phyloP scores from a whole-genome alignment of 2,888 invertebrate species.

The Orchestes rusci region DNA sequence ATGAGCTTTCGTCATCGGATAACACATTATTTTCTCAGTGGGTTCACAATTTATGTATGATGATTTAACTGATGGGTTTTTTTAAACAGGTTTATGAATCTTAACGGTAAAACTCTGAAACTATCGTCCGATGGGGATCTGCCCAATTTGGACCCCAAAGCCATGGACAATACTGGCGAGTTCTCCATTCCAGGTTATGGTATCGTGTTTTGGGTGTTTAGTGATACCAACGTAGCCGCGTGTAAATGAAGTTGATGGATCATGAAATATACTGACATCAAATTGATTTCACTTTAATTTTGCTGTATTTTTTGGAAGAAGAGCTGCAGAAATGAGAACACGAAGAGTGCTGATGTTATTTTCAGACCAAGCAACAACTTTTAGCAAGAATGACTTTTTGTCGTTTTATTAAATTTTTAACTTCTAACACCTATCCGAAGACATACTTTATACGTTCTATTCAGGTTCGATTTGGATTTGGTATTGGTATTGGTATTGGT shows the following conservation, averaged over 20 bases:
- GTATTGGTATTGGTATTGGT: too few species aligned
- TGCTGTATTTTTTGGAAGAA: not conserved
- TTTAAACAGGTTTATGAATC: not conserved
- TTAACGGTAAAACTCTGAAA: slow-evolving; percentile 9
- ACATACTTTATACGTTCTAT: too few species aligned
- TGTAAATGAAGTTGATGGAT: not conserved
- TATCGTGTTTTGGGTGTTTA: slow-evolving; percentile 9
- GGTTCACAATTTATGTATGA: too few species aligned
- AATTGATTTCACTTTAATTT: not conserved
- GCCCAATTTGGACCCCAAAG: slow-evolving; percentile 12
- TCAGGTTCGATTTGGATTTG: too few species aligned
- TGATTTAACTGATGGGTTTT: slow-evolving; percentile 2
- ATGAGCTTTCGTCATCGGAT: slow-evolving; percentile 10
- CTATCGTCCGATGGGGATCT: slow-evolving; percentile 4
- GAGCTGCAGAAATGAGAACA: too few species aligned
- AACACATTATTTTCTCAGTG: slow-evolving; percentile 13
- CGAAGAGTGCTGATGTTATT: too few species aligned
- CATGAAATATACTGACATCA: not conserved
- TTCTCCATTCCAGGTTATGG: slow-evolving; percentile 6
- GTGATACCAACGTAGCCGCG: slow-evolving; percentile 1
- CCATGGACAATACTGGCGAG: not conserved
- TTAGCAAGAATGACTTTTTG: too few species aligned
- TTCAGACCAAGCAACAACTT: too few species aligned
- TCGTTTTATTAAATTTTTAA: too few species aligned
- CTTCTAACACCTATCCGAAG: too few species aligned